Evolutionary conservation across 2,888 invertebrate species (phyloP).

Genomic region (Ochropleura plecta): DNA sequence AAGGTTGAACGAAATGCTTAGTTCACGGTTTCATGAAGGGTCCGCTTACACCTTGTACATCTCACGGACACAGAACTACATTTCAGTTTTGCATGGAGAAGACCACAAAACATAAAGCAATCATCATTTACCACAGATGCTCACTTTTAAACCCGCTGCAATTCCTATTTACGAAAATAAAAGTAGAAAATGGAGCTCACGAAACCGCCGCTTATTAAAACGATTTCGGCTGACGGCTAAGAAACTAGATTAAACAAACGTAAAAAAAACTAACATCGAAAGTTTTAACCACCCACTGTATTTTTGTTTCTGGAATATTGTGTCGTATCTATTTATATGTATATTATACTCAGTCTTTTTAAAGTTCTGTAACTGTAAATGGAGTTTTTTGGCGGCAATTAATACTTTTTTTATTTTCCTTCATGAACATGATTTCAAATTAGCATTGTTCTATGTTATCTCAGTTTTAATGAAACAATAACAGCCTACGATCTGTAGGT

Average conservation of each 20-base stretch:
- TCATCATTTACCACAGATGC: neutral
- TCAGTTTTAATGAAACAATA: constrained; percentile 6
- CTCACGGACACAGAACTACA: too few relatives aligned
- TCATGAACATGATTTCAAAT: neutral
- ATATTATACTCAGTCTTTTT: neutral
- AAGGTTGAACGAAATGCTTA: too few relatives aligned
- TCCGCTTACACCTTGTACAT: too few relatives aligned
- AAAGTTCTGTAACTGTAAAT: neutral
- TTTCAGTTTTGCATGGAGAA: neutral
- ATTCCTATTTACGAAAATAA: neutral
- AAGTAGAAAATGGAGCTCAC: constrained; percentile 5
- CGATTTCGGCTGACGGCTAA: constrained; percentile 10
- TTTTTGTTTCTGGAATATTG: constrained; percentile 2
- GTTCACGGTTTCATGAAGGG: too few relatives aligned
- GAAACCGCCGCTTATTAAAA: constrained; percentile 3
- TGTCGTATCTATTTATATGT: constrained; percentile 18
- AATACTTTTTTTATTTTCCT: neutral
- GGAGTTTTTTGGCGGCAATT: neutral
- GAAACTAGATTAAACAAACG: constrained; percentile 1
- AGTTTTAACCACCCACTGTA: constrained; percentile 24
- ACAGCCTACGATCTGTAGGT: neutral
- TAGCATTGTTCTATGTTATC: neutral
- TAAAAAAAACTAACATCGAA: constrained; percentile 20
- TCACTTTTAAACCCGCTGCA: neutral
- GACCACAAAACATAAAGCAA: neutral